Evolutionary conservation across 2,797 vertebrate genomes (phyloP).

Genomic region (Cryptoprocta ferox): DNA sequence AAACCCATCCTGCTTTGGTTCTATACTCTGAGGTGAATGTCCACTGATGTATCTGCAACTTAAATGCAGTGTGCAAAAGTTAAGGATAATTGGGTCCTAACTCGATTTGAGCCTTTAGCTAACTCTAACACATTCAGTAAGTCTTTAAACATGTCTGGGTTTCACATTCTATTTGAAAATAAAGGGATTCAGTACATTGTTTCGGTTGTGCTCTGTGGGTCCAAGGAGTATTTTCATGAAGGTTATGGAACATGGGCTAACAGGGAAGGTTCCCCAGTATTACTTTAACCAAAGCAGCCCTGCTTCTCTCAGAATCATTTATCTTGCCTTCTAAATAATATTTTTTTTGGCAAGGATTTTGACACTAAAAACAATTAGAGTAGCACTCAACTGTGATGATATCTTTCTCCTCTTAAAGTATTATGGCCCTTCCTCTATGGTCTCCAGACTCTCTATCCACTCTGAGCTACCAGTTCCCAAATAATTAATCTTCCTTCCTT

Average conservation of each 20-base stretch:
- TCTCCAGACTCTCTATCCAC: background rate
- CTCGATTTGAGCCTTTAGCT: constrained; percentile 20
- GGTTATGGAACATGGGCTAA: background rate
- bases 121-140: background rate
- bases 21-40: background rate
- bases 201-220: background rate
- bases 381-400: background rate
- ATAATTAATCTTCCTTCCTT: constrained; percentile 23
- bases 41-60: background rate
- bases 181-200: background rate
- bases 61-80: background rate
- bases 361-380: constrained; percentile 45
- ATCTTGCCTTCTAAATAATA: constrained; percentile 33
- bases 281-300: background rate
- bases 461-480: constrained; percentile 40
- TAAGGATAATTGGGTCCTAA: constrained; percentile 40
- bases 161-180: constrained; percentile 25
- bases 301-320: background rate
- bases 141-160: background rate
- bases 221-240: background rate
- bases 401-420: constrained; percentile 17
- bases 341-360: constrained; percentile 60
- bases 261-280: background rate
- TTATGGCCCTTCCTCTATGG: background rate
- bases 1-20: background rate